Base-by-base conservation (phyloP, 2,888 invertebrate species). In the Branchipolynoe longqiensis region DNA sequence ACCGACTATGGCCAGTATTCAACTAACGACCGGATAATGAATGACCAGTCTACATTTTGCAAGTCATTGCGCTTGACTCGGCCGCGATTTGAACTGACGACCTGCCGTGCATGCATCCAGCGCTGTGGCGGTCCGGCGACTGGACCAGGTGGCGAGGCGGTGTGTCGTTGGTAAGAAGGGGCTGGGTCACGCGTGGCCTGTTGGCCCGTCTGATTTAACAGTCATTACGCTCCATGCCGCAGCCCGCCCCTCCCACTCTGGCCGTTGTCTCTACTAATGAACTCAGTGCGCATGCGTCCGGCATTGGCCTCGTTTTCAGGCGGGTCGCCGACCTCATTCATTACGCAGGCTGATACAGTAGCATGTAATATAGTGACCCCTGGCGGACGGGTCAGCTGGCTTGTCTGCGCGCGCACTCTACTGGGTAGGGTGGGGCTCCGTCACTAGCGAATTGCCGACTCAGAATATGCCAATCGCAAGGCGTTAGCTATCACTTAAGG, bases 261-360 rank as follows among this genome's bases (percentile, higher is more conserved):
- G 1, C 78, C 28, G 78, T 78, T 78, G 78, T 78, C 48, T 78
- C 48, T 78, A 12, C 78, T 78, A 78, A 78, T 78, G 78, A 78
- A 78, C 25, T 25, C 48, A 54, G 28, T 25, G 78, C 54, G 78
- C 48, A 48, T 78, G 48, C 78, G 78, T 18, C 25, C 48, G 54
- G 78, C 78, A 78, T 48, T 78, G 78, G 78, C 78, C 78, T 78
- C 48, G 78, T 78, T 78, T 78, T 54, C n/a, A 33, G 78, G 41
- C 25, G 48, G 78, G 48, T 54, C 31, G 18, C 3, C 25, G 78
- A 1, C 78, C 78, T 78, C 78, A 78, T 78, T 78, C 78, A 78
- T 78, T 78, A 78, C 18, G 78, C n/a, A 14, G 12, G 36, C 48
- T 48, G 48, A 25, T 78, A 78, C 78, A 28, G 78, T 78, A 78